Percentiles rank a stretch among this genome's conserved stretches.
Conservation (phyloP, 2,888 invertebrate genomes). For the Leptogaster cylindrica region DNA sequence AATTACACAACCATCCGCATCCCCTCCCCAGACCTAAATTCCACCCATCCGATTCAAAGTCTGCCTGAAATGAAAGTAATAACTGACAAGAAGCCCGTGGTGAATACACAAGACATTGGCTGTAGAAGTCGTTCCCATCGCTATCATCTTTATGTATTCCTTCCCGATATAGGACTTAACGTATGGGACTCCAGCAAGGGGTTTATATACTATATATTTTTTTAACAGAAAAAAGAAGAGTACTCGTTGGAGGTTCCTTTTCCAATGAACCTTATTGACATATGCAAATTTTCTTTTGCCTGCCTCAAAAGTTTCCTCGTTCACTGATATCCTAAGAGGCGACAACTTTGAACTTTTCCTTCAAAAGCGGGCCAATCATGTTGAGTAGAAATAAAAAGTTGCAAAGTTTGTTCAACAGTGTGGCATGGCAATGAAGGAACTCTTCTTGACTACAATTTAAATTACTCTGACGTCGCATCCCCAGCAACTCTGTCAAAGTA, state of each 20-base stretch:
- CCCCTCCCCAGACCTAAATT: background rate
- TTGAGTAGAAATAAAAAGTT: slow-evolving; percentile 38
- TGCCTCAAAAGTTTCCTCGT: slow-evolving; percentile 28
- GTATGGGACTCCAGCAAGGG: slow-evolving; percentile 4
- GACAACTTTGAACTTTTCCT: slow-evolving; percentile 37
- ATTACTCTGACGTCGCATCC: slow-evolving; percentile 17
- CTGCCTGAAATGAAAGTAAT: slow-evolving; percentile 12
- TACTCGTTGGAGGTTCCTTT: background rate
- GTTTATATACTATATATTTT: slow-evolving; percentile 28
- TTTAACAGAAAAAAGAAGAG: slow-evolving; percentile 15
- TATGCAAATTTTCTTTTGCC: slow-evolving; percentile 33
- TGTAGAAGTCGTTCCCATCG: slow-evolving; percentile 18
- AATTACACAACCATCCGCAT: too few relatives aligned
- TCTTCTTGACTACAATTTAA: slow-evolving; percentile 29
- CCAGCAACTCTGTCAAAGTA: slow-evolving; percentile 3
- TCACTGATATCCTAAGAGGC: slow-evolving; percentile 38
- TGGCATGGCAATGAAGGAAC: slow-evolving; percentile 37
- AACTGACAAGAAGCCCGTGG: slow-evolving; percentile 27
- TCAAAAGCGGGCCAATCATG: slow-evolving; percentile 35
- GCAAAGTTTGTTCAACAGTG: slow-evolving; percentile 38
- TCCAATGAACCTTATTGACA: slow-evolving; percentile 35
- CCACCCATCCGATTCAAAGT: background rate
- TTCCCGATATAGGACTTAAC: slow-evolving; percentile 25
- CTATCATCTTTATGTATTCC: slow-evolving; percentile 7
- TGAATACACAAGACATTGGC: slow-evolving; percentile 37